Conservation (phyloP, 2,113 vertebrate species). For the Salminus brasiliensis region DNA sequence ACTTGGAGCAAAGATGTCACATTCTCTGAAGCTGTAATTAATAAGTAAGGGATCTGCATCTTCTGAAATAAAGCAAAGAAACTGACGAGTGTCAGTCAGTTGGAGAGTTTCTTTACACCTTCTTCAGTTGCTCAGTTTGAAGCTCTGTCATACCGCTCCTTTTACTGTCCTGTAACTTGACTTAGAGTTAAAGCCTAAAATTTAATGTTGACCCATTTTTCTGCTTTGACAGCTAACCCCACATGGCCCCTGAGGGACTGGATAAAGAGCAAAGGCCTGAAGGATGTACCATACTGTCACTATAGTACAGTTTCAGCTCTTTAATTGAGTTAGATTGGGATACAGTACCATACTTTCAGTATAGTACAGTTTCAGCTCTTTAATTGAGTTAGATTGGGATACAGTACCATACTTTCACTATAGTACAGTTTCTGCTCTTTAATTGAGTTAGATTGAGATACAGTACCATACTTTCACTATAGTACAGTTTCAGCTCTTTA, state of each 20-base stretch:
- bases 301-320: too few species aligned
- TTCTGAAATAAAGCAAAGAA: constrained; percentile 26
- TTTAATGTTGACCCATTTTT: constrained; percentile 3
- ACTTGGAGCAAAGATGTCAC: constrained; percentile 17
- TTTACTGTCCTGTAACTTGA: not conserved
- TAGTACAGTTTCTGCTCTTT: too few species aligned
- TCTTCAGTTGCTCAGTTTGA: constrained; percentile 6
- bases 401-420: too few species aligned
- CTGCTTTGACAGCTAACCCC: not conserved
- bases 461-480: too few species aligned
- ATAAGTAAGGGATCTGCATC: constrained; percentile 10
- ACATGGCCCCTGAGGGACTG: not conserved
- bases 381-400: too few species aligned
- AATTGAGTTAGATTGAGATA: too few species aligned
- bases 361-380: too few species aligned
- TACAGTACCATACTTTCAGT: too few species aligned
- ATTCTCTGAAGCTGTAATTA: constrained; percentile 34
- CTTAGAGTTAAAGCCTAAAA: not conserved
- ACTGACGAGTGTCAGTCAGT: not conserved
- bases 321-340: too few species aligned
- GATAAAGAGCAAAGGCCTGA: too few species aligned
- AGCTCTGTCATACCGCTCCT: not conserved
- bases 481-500: too few species aligned
- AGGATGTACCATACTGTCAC: too few species aligned
- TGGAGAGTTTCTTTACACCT: constrained; percentile 10